A percentile compares a stretch with the other conserved stretches of the same genome.
phyloP scores from a whole-genome alignment of 2,888 invertebrate species.

The Therioaphis trifolii region DNA sequence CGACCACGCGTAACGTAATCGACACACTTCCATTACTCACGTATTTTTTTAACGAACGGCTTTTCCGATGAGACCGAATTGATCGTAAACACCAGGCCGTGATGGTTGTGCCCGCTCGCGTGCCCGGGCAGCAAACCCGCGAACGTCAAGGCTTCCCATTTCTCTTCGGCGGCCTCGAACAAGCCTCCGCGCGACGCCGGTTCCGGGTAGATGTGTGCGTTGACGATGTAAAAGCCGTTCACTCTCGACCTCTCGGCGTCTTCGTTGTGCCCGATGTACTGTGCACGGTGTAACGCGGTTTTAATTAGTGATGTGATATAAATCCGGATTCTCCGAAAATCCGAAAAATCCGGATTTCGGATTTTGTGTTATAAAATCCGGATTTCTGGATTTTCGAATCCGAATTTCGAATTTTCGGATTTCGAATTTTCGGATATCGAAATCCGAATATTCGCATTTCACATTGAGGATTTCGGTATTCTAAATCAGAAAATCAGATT shows the following conservation, averaged over 20 bases:
- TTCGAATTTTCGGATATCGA: conserved; percentile 34
- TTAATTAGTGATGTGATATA: too few relatives aligned
- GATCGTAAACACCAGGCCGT: conserved; percentile 84
- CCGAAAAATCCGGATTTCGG: neutral
- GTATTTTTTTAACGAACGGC: conserved; percentile 63
- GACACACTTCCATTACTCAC: conserved; percentile 55
- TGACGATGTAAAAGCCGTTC: conserved; percentile 85
- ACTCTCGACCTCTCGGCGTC: conserved; percentile 81
- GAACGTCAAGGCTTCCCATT: conserved; percentile 85
- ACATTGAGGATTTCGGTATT: too few relatives aligned
- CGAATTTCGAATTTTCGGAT: neutral
- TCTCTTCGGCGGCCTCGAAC: conserved; percentile 78
- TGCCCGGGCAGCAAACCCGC: conserved; percentile 89
- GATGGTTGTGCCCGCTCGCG: conserved; percentile 88
- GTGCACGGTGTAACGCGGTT: neutral
- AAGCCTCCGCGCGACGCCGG: conserved; percentile 77
- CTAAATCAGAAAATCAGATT: too few relatives aligned
- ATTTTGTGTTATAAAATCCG: neutral
- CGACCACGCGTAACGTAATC: too few relatives aligned
- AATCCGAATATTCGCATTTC: conserved; percentile 67
- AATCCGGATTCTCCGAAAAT: too few relatives aligned
- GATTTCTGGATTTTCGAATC: neutral
- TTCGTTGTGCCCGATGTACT: conserved; percentile 81
- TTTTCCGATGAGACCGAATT: conserved; percentile 82
- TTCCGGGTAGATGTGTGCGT: conserved; percentile 76